These are phyloP conservation scores for rat (Rattus norvegicus) DNA, from an alignment of 2,113 vertebrate genomes.

Conservation along the genomic window GRCr8 NC_086028.1:30637501-30638000, in stretches of 20 bases:
- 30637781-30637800: slow-evolving; percentile 34
- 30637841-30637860: not conserved
- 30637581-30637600: slow-evolving; percentile 84
- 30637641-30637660: slow-evolving; percentile 91
- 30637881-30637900: slow-evolving; percentile 83
- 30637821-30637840: not conserved
- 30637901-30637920: slow-evolving; percentile 83
- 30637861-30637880: slow-evolving; percentile 75
- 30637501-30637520: slow-evolving; percentile 80
- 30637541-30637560: slow-evolving; percentile 84
- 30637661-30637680: slow-evolving; percentile 93
- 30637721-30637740: slow-evolving; percentile 81
- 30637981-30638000: slow-evolving; percentile 88
- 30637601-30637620: slow-evolving; percentile 91
- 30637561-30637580: slow-evolving; percentile 84
- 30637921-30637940: slow-evolving; percentile 85
- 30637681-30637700: slow-evolving; percentile 93
- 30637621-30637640: slow-evolving; percentile 91
- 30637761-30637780: slow-evolving; percentile 86
- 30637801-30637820: not conserved
- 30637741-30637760: slow-evolving; percentile 73
- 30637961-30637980: slow-evolving; percentile 86
- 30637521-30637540: slow-evolving; percentile 85
- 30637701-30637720: slow-evolving; percentile 91
- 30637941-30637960: slow-evolving; percentile 81